Conservation (phyloP, 2,113 vertebrate genomes). For the Antechinus flavipes region DNA sequence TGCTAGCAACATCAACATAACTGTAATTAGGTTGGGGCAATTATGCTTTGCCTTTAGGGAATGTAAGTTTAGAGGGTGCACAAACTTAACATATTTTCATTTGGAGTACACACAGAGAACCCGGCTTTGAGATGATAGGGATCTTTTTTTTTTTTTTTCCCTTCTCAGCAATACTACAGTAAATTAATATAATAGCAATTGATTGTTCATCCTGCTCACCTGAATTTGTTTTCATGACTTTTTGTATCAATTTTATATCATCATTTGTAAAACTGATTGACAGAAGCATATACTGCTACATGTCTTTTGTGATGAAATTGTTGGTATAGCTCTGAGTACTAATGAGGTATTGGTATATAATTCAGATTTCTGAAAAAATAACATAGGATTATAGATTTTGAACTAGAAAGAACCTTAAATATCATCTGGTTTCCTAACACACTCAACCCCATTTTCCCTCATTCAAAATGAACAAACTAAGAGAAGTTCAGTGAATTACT, state of each 20-base stretch:
- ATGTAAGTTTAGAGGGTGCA: background rate
- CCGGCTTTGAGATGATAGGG: background rate
- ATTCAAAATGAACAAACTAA: background rate
- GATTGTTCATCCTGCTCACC: background rate
- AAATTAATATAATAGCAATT: background rate
- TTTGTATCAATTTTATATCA: background rate
- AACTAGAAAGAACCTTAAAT: background rate
- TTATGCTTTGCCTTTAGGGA: background rate
- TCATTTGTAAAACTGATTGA: background rate
- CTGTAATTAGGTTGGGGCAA: slow-evolving; percentile 1
- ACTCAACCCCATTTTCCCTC: background rate
- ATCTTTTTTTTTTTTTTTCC: background rate
- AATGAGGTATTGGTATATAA: background rate
- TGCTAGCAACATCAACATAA: background rate
- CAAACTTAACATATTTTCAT: background rate
- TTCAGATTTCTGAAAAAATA: background rate
- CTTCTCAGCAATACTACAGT: background rate
- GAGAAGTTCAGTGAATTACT: background rate
- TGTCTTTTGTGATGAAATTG: background rate
- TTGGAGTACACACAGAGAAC: background rate
- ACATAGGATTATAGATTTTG: background rate
- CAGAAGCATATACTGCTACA: background rate
- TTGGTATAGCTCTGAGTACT: background rate
- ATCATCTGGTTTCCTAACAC: background rate
- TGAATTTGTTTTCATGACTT: background rate